A percentile compares a stretch with the other conserved stretches of the same genome.
phyloP scores from a whole-genome alignment of 2,888 invertebrate species.

The Thelaira solivaga region DNA sequence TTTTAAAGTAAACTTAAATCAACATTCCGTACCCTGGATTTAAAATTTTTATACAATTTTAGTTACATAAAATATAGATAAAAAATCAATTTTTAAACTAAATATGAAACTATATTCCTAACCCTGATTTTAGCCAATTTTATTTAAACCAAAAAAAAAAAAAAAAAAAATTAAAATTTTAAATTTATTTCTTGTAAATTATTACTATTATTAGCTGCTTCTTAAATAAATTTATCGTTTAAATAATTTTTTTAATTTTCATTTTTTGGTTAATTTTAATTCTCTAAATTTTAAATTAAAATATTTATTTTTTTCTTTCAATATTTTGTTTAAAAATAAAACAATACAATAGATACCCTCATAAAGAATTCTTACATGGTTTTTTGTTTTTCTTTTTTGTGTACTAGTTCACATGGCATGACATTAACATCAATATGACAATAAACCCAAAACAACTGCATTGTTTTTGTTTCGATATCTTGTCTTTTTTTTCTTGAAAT shows the following conservation, averaged over 20 bases:
- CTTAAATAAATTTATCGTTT: neutral
- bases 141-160: neutral
- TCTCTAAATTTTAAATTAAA: neutral
- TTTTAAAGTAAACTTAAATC: no score
- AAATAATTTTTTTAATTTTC: neutral
- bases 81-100: neutral
- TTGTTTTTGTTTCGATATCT: slow-evolving; percentile 22
- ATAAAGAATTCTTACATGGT: slow-evolving; percentile 43
- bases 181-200: no score
- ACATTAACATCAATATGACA: slow-evolving; percentile 63
- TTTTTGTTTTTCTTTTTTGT: slow-evolving; percentile 2
- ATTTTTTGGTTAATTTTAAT: neutral
- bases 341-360: slow-evolving; percentile 28
- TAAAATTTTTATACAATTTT: no score
- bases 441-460: slow-evolving; percentile 58
- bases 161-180: neutral
- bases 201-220: no score
- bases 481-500: neutral
- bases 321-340: slow-evolving; percentile 1
- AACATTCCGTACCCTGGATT: neutral
- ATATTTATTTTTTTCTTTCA: neutral
- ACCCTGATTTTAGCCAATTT: neutral
- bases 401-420: slow-evolving; percentile 62
- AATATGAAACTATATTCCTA: neutral
- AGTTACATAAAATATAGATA: no score